Evolutionary conservation across 1,140 invertebrate genomes (phyloP), one percentile per base, ranked within the genome.

Genomic region (Gonatopus flavifemur): DNA sequence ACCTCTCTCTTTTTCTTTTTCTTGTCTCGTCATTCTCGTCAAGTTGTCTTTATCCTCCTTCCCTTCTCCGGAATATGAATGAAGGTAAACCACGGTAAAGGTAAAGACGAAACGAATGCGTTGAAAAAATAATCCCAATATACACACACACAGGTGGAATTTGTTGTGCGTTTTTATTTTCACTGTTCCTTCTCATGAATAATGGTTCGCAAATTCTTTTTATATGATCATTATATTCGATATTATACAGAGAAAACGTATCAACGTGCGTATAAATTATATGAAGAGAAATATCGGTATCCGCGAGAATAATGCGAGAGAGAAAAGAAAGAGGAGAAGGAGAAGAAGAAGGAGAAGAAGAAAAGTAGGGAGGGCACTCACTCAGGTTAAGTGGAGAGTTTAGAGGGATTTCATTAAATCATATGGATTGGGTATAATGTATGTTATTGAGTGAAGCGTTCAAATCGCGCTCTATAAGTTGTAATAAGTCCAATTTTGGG

Each of bases 341-440:
- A 47, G 55, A 49, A 44, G 53, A 48, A 19, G 42, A 18, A 28
- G 21, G 31, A 48, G 33, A 58, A 37, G 52, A 55, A 52, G 57
- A 60, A 56, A 60, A 54, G 46, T 22, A 41, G 18, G 49, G 41
- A 60, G 52, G 44, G 54, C 41, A 58, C 60, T 56, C 61, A 76
- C 69, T 62, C 52, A 70, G 62, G 48, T 61, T 78, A 78, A 78
- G 75, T 77, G 75, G 74, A 76, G 73, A 78, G 76, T 77, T 78
- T 78, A 77, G 74, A 78, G 72, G 68, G 69, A 77, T 77, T 78
- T 78, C 76, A 78, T 78, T 78, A 78, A 78, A 78, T 78, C 76
- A 77, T 78, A 78, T 76, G 72, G 69, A 78, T 78, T 76, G 75
- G 66, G 59, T 65, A 69, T 78, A 78, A 78, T 78, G 70, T 76